phyloP scores from a whole-genome alignment of 1,140 invertebrate genomes.

The Platorchestia sp. region DNA sequence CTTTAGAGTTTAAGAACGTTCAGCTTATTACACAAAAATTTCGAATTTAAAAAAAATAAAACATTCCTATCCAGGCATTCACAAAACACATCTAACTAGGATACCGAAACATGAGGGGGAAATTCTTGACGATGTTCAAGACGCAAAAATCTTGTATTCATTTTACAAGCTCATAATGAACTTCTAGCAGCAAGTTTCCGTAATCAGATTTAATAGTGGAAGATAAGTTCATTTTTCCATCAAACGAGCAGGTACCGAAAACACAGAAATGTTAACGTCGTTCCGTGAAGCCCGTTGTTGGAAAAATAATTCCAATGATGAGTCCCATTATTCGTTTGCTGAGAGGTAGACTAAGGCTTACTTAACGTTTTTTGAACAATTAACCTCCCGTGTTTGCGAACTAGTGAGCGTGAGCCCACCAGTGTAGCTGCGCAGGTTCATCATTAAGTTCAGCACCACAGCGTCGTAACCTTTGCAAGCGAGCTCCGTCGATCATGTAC shows the following conservation, averaged over 20 bases:
- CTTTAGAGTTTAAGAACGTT: neutral
- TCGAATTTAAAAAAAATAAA: neutral
- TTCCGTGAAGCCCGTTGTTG: neutral
- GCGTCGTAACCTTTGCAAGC: neutral
- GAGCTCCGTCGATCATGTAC: constrained; percentile 6
- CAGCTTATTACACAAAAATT: neutral
- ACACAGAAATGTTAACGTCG: neutral
- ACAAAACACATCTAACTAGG: neutral
- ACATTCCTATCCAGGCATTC: neutral
- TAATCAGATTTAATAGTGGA: neutral
- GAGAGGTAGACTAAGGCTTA: neutral
- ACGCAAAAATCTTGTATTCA: neutral
- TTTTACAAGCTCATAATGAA: neutral
- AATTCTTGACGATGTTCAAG: neutral
- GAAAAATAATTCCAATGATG: neutral
- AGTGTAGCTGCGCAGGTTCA: neutral
- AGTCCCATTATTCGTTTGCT: neutral
- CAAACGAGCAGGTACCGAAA: neutral
- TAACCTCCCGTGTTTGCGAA: neutral
- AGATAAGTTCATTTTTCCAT: neutral
- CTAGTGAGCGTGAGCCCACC: neutral
- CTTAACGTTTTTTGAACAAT: neutral
- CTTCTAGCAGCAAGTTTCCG: neutral
- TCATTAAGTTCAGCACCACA: neutral
- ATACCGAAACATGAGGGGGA: neutral